phyloP scores from a whole-genome alignment of 2,113 vertebrate species.

The Raphicerus campestris region DNA sequence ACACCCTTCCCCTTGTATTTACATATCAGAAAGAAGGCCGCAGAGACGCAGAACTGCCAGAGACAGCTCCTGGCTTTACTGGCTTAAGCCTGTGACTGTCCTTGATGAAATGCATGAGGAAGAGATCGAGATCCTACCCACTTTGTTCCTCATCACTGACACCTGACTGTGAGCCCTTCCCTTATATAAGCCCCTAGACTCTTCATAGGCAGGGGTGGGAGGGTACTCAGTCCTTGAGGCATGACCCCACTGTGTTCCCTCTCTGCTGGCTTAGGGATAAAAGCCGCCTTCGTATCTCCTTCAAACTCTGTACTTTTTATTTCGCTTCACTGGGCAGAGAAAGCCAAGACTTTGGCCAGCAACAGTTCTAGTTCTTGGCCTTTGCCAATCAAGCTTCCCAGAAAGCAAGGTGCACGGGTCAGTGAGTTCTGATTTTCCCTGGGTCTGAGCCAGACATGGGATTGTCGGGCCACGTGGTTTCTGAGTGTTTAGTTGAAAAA shows the following conservation, averaged over 20 bases:
- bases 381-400: neutral
- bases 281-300: neutral
- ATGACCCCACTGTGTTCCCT: neutral
- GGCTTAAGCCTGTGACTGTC: neutral
- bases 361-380: neutral
- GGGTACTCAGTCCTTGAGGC: neutral
- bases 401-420: too few species aligned
- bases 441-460: too few species aligned
- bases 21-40: neutral
- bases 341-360: neutral
- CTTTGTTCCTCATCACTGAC: too few species aligned
- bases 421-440: neutral
- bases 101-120: neutral
- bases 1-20: neutral
- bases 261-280: neutral
- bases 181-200: too few species aligned
- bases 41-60: neutral
- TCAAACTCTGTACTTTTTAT: neutral
- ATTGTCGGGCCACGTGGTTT: neutral
- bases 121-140: neutral
- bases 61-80: neutral
- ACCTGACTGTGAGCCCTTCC: neutral
- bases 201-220: too few species aligned
- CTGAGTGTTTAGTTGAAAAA: neutral
- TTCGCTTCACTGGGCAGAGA: neutral